Evolutionary conservation across 2,888 invertebrate species (phyloP), one percentile per base, ranked within the genome.

Genomic region (Norana najaformis): DNA sequence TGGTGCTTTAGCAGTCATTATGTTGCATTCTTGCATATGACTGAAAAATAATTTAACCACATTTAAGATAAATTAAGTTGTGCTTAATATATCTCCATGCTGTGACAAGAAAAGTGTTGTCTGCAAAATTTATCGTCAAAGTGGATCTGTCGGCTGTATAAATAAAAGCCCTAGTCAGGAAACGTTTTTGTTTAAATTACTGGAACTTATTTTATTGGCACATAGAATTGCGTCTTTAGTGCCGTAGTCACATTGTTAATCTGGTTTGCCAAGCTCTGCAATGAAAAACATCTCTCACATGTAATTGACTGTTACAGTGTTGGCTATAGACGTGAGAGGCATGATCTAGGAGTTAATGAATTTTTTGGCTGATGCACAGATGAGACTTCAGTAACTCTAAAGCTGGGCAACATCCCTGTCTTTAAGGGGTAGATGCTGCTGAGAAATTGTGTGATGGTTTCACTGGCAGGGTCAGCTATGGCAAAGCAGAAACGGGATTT

Each of bases 161-260:
- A 11, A n/a, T 30, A 69, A 69, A 69, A 30, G 69, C 47, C 69
- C 69, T 69, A 69, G 69, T 69, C 69, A n/a, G 69, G 8, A 69
- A 69, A 69, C 69, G 30, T 69, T 69, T n/a, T 69, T 30, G 30
- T 69, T n/a, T 69, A n/a, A 69, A n/a, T 30, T 30, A n/a, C 69
- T 69, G 69, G 30, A 69, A 69, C 30, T 8, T n/a, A n/a, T 69
- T 69, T 30, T 69, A 69, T 8, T 30, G 3, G 30, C 30, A 30
- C 6, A 69, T n/a, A n/a, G n/a, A 69, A n/a, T 69, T 69, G 13
- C 69, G 30, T n/a, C 69, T 69, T n/a, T n/a, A n/a, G 30, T 69
- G 69, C 69, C n/a, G 69, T 69, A n/a, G 69, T 69, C 69, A n/a
- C 69, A n/a, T n/a, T 69, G 69, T 69, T 69, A 69, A 69, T 69